These are phyloP conservation scores for Polydesmus complanatus DNA, from an alignment of 2,888 invertebrate species.

Conservation along the genomic window DNA sequence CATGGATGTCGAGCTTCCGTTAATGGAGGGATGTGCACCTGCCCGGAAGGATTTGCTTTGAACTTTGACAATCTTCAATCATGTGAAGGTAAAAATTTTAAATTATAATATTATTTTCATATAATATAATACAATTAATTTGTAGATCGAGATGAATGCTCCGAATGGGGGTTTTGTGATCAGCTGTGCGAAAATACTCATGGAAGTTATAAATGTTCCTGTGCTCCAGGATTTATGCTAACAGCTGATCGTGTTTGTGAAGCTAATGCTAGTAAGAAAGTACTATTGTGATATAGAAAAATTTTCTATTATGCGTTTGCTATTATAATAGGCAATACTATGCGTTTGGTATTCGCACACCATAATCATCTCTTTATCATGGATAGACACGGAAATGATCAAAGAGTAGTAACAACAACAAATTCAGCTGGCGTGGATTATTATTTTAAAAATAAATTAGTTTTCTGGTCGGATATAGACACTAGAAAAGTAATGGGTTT, in stretches of 20 bases:
- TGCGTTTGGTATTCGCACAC: constrained; percentile 50
- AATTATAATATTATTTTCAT: not conserved
- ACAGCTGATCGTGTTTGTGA: constrained; percentile 36
- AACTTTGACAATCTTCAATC: constrained; percentile 61
- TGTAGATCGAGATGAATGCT: constrained; percentile 77
- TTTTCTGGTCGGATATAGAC: constrained; percentile 78
- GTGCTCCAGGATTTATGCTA: constrained; percentile 60
- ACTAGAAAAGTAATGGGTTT: constrained; percentile 23
- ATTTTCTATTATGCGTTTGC: not conserved
- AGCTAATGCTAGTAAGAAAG: constrained; percentile 27
- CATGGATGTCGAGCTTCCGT: constrained; percentile 83
- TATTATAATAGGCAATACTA: constrained; percentile 18
- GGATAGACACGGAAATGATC: constrained; percentile 44
- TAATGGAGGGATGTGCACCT: constrained; percentile 77
- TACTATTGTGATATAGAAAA: not conserved
- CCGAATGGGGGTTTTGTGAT: constrained; percentile 87
- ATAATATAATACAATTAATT: not conserved
- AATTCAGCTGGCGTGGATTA: constrained; percentile 75
- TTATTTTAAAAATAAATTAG: constrained; percentile 56
- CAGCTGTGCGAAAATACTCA: constrained; percentile 82
- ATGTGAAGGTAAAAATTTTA: constrained; percentile 38
- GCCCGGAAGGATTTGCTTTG: constrained; percentile 70
- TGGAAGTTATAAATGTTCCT: constrained; percentile 66
- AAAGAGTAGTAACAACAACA: constrained; percentile 51
- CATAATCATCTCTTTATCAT: constrained; percentile 56